Conservation (phyloP, 2,888 invertebrate genomes). For the Rhingia rostrata region DNA sequence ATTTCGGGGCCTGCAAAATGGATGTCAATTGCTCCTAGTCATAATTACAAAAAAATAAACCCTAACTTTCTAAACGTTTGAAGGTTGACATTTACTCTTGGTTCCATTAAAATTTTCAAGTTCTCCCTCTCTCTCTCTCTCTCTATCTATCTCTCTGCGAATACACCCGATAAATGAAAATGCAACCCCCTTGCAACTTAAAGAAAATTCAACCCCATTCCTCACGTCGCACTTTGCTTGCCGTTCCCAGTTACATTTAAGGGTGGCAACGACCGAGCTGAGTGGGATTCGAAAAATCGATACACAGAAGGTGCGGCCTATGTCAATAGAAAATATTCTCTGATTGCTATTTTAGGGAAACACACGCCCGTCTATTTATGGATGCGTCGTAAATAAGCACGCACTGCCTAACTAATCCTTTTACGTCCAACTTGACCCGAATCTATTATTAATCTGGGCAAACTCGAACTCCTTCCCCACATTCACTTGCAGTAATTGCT, state of each 20-base stretch:
- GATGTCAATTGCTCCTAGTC: no score
- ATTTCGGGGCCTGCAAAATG: no score
- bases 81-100: not conserved
- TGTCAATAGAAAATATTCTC: conserved; percentile 49
- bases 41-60: not conserved
- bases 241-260: not conserved
- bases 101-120: conserved; percentile 19
- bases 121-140: not conserved
- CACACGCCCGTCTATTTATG: conserved; percentile 42
- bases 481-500: conserved; percentile 40
- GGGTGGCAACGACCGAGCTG: conserved; percentile 18
- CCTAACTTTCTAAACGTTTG: not conserved
- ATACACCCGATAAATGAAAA: not conserved
- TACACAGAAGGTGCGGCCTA: conserved; percentile 67
- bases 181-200: not conserved
- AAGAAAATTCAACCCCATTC: not conserved
- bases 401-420: conserved; percentile 18
- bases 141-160: not conserved
- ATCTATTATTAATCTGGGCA: conserved; percentile 61
- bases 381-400: conserved; percentile 27
- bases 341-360: conserved; percentile 46
- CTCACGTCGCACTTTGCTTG: not conserved
- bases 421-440: conserved; percentile 54
- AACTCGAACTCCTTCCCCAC: not conserved
- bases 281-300: conserved; percentile 56